These are phyloP conservation scores for Chelon labrosus DNA, from an alignment of 2,797 vertebrate genomes.

Conservation along the genomic window DNA sequence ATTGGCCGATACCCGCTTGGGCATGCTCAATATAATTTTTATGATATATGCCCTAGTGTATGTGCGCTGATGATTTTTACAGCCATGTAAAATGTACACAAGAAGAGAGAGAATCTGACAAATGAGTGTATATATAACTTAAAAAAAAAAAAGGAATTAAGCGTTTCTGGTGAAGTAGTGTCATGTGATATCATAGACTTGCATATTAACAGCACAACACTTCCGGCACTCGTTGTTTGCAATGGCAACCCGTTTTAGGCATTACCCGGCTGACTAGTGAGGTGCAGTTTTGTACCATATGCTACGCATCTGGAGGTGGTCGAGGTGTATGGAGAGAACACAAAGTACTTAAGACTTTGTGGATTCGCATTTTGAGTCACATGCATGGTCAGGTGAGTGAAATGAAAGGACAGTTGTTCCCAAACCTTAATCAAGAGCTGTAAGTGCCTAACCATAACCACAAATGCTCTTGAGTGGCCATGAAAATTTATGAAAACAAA, in stretches of 20 bases:
- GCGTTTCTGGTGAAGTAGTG: background rate
- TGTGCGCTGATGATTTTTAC: background rate
- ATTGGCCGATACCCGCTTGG: slow-evolving; percentile 29
- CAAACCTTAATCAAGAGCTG: background rate
- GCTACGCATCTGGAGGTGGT: background rate
- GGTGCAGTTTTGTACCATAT: background rate
- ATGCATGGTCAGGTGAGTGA: background rate
- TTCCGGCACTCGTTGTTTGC: too few species aligned
- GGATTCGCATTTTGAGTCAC: background rate
- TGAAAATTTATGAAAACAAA: background rate
- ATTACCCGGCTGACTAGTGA: too few species aligned
- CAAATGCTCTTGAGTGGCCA: background rate
- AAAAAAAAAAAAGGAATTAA: background rate
- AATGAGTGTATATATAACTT: background rate
- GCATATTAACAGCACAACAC: too few species aligned
- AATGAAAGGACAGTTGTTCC: background rate
- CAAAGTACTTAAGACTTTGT: background rate
- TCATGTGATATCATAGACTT: too few species aligned
- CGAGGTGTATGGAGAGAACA: background rate
- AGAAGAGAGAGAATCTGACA: background rate
- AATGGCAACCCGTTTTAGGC: too few species aligned
- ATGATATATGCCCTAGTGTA: slow-evolving; percentile 15
- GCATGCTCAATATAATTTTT: slow-evolving; percentile 24
- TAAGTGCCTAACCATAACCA: background rate
- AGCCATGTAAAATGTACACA: background rate